A percentile compares a stretch with the other conserved stretches of the same genome.
Evolutionary conservation across 2,888 invertebrate genomes (phyloP).

Genomic region (Drosophila affinis): DNA sequence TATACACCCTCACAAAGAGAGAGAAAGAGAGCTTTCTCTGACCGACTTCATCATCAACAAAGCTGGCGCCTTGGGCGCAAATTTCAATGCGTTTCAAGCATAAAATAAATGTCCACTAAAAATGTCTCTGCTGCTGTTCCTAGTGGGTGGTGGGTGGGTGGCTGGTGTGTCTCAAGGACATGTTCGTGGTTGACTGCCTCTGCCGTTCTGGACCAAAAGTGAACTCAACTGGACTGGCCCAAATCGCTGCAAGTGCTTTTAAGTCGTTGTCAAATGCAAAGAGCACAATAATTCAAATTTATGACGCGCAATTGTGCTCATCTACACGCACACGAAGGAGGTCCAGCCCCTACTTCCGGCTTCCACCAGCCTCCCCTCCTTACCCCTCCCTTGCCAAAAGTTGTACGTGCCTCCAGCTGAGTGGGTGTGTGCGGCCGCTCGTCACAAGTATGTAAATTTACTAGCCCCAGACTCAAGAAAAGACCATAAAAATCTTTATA

Average conservation of each 20-base stretch:
- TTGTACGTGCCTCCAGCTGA: conserved; percentile 57
- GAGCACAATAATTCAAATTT: conserved; percentile 79
- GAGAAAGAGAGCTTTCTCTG: conserved; percentile 25
- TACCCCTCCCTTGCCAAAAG: conserved; percentile 30
- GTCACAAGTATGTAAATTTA: conserved; percentile 75
- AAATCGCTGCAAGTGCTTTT: conserved; percentile 79
- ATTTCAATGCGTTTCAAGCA: conserved; percentile 78
- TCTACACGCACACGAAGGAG: conserved; percentile 63
- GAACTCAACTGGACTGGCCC: conserved; percentile 62
- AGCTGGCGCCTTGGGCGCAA: conserved; percentile 58
- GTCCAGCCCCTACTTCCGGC: conserved; percentile 20
- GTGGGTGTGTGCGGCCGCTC: conserved; percentile 48
- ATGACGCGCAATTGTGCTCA: conserved; percentile 79
- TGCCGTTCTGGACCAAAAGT: conserved; percentile 7
- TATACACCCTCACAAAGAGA: neutral
- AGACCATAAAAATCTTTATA: conserved; percentile 70
- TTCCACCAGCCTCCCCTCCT: neutral
- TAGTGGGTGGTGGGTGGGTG: neutral
- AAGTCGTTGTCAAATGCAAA: conserved; percentile 80
- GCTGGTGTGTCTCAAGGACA: conserved; percentile 63
- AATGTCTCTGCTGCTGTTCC: conserved; percentile 59
- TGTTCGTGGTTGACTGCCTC: conserved; percentile 61
- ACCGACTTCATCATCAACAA: conserved; percentile 72
- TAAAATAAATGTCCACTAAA: conserved; percentile 77
- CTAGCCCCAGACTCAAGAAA: conserved; percentile 53